Evolutionary conservation across 2,113 vertebrate species (phyloP), one percentile per base, ranked within the genome.

Genomic region (Myotis davidii): DNA sequence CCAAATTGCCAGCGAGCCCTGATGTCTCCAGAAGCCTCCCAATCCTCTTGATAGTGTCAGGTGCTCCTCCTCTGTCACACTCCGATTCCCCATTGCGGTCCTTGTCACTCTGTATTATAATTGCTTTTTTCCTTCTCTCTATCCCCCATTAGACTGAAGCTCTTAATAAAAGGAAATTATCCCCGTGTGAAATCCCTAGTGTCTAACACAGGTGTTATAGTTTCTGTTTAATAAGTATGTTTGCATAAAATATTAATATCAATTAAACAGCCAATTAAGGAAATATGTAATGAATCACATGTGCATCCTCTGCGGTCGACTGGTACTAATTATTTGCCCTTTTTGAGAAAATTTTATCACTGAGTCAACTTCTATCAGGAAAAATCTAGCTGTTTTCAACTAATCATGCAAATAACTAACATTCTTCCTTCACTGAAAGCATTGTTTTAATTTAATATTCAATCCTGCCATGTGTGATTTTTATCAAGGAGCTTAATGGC

Each of bases 161-260:
- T 86, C 42, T 72, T 93, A n/a, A 89, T 84, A 90, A 70, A 39
- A 93, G 86, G 18, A 93, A 83, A 90, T 76, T 69, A 42, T 76
- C 14, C 5, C 39, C 9, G 13, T 69, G 54, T 59, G 84, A 56
- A 91, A 72, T 85, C 52, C 59, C 61, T 20, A n/a, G 8, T 50
- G 7, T 56, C 56, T 96, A 90, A 72, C 90, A 72, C 29, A 54
- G 20, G 17, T 73, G 6, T 27, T 67, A 74, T 16, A 59, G 4
- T 88, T 85, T 76, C 50, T 92, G 52, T 81, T 88, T 91, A 94
- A 94, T 85, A 94, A 96, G 86, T 56, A 74, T 52, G 5, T 92
- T 94, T 74, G 13, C 56, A 90, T 90, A 81, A 72, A 83, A 90
- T 81, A 92, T 73, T 45, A 82, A 6, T 88, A 93, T 73, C 67